Evolutionary conservation across 1,140 invertebrate genomes (phyloP).

Genomic region (Idris sp.): DNA sequence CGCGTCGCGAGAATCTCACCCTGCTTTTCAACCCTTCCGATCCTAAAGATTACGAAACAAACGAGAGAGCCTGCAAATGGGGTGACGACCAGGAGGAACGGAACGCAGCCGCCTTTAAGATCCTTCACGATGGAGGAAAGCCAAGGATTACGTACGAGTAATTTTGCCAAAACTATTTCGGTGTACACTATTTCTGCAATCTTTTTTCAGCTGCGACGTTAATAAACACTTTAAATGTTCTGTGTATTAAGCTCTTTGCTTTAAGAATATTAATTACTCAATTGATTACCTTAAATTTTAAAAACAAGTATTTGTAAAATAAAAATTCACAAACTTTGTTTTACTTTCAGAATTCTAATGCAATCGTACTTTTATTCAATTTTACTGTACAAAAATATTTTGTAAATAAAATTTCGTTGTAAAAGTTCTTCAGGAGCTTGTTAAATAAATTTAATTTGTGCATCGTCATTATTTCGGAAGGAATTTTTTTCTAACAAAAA

Average conservation of each 20-base stretch:
- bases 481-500: too few species aligned
- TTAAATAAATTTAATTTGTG: too few species aligned
- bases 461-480: too few species aligned
- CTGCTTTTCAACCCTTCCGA: slow-evolving; percentile 73
- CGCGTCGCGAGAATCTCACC: slow-evolving; percentile 46
- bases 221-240: slow-evolving; percentile 41
- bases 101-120: slow-evolving; percentile 63
- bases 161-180: slow-evolving; percentile 63
- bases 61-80: slow-evolving; percentile 75
- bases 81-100: slow-evolving; percentile 71
- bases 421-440: too few species aligned
- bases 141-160: slow-evolving; percentile 61
- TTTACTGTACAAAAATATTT: too few species aligned
- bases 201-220: slow-evolving; percentile 20
- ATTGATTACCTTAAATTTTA: too few species aligned
- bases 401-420: too few species aligned
- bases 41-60: slow-evolving; percentile 79
- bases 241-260: slow-evolving; percentile 32
- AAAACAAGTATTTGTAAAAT: too few species aligned
- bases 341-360: too few species aligned
- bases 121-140: slow-evolving; percentile 56
- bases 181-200: slow-evolving; percentile 32
- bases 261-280: too few species aligned
- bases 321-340: too few species aligned
- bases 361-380: too few species aligned